Conservation (phyloP, 1,140 invertebrate species). For the Homarus americanus region DNA sequence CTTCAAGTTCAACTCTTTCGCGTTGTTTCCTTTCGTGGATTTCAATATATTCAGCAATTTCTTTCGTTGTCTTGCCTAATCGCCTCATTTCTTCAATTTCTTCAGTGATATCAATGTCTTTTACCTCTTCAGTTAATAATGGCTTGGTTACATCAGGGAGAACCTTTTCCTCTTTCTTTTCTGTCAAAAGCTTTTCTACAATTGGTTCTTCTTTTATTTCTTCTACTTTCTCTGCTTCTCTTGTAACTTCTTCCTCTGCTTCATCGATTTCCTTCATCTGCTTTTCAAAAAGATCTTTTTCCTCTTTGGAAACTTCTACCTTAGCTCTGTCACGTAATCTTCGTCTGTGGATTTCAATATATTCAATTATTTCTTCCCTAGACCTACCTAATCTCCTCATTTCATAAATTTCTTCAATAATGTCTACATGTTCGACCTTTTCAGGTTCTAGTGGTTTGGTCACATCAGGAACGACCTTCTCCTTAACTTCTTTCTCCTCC, state of each 20-base stretch:
- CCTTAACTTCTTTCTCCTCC: slow-evolving; percentile 25
- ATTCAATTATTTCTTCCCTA: too few species aligned
- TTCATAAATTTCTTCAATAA: background rate
- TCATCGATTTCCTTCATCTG: slow-evolving; percentile 28
- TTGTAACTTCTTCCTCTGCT: slow-evolving; percentile 29
- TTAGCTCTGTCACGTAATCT: too few species aligned
- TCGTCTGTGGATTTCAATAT: too few species aligned
- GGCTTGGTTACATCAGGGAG: background rate
- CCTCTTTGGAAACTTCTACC: too few species aligned
- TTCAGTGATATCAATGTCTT: slow-evolving; percentile 12
- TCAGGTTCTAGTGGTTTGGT: slow-evolving; percentile 9
- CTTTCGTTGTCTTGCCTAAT: background rate
- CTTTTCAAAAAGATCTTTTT: slow-evolving; percentile 30
- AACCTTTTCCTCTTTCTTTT: slow-evolving; percentile 4
- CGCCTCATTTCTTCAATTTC: background rate
- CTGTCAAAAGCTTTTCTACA: background rate
- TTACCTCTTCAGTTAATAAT: background rate
- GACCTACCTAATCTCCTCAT: too few species aligned
- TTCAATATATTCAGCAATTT: background rate
- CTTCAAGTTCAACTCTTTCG: background rate
- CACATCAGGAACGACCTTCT: background rate
- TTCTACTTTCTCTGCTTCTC: background rate
- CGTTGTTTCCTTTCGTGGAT: background rate
- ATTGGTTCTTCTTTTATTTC: slow-evolving; percentile 49
- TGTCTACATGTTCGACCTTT: slow-evolving; percentile 13